Conservation (phyloP, 2,797 vertebrate species). For the Gymnodraco acuticeps region DNA sequence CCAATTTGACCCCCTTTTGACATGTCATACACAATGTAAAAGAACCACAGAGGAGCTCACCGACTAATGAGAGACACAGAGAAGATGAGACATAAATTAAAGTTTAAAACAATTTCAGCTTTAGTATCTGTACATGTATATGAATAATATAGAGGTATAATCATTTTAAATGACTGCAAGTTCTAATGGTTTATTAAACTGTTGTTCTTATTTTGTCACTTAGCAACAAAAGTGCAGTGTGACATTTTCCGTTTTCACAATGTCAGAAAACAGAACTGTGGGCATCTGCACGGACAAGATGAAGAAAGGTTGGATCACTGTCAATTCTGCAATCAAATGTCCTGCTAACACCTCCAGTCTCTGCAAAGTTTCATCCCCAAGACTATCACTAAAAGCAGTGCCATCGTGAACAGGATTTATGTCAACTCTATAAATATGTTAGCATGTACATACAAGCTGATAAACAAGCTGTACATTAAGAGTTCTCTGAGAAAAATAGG, state of each 20-base stretch:
- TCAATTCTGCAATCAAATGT: constrained; percentile 14
- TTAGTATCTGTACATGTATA: background rate
- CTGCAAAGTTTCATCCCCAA: constrained; percentile 8
- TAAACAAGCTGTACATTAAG: constrained; percentile 39
- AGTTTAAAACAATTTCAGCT: background rate
- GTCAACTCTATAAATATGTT: constrained; percentile 31
- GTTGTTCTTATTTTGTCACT: background rate
- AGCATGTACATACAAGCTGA: constrained; percentile 8
- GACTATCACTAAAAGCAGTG: background rate
- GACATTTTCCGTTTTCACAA: background rate
- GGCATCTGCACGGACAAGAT: background rate
- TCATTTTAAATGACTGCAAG: constrained; percentile 15
- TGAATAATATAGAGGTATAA: constrained; percentile 7
- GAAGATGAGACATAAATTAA: background rate
- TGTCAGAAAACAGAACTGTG: background rate
- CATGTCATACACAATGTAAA: constrained; percentile 49
- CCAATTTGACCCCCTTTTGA: constrained; percentile 52
- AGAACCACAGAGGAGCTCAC: constrained; percentile 33
- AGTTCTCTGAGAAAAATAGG: constrained; percentile 12
- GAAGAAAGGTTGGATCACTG: background rate
- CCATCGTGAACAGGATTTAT: constrained; percentile 2
- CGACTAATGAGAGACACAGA: constrained; percentile 18
- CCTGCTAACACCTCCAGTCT: constrained; percentile 13
- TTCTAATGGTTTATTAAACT: constrained; percentile 1
- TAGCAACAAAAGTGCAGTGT: background rate